A percentile compares a stretch with the other conserved stretches of the same genome.
phyloP scores from a whole-genome alignment of 2,888 invertebrate species.

The Caenorhabditis parvicauda region DNA sequence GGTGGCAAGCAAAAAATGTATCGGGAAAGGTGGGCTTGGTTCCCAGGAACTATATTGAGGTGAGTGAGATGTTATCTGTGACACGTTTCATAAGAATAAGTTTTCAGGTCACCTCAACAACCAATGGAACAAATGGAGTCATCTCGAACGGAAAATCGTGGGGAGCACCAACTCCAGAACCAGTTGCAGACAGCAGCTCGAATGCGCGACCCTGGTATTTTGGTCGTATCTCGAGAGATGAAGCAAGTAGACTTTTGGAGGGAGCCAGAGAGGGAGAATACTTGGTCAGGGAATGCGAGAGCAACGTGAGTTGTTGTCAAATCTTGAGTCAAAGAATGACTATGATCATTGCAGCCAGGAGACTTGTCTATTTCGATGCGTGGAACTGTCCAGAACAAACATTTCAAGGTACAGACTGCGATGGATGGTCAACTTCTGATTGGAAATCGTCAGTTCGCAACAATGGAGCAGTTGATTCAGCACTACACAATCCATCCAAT shows the following conservation, averaged over 20 bases:
- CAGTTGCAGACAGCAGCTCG: conserved; percentile 16
- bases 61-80: conserved; percentile 15
- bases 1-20: conserved; percentile 92
- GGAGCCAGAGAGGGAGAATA: conserved; percentile 97
- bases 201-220: conserved; percentile 94
- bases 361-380: conserved; percentile 97
- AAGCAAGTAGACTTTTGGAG: conserved; percentile 91
- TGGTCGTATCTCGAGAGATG: conserved; percentile 88
- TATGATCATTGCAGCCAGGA: conserved; percentile 80
- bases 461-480: conserved; percentile 90
- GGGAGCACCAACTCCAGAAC: not conserved
- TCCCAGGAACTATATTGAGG: conserved; percentile 71
- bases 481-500: conserved; percentile 98
- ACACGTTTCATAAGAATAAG: not conserved
- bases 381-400: conserved; percentile 95
- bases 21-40: conserved; percentile 90
- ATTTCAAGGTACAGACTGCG: conserved; percentile 72
- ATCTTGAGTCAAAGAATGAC: too few relatives aligned
- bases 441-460: conserved; percentile 93
- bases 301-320: conserved; percentile 74
- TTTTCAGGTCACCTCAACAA: conserved; percentile 18
- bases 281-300: conserved; percentile 96
- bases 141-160: conserved; percentile 5
- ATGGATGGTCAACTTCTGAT: conserved; percentile 75
- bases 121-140: too few relatives aligned